phyloP scores from a whole-genome alignment of 2,888 invertebrate genomes.

The Dugesia japonica region DNA sequence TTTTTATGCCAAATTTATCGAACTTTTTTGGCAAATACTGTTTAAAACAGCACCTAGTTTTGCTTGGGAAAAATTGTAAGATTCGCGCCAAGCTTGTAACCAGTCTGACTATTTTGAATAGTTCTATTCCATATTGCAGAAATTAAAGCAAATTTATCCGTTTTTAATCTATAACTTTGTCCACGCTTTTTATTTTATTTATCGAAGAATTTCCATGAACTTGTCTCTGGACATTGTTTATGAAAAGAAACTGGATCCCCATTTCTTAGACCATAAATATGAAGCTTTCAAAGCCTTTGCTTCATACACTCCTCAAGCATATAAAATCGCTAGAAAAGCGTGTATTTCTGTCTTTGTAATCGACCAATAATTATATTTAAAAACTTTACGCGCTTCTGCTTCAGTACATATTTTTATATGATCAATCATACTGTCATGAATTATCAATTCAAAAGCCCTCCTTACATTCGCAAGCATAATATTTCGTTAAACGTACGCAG shows the following conservation, averaged over 20 bases:
- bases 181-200: background rate
- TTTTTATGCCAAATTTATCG: background rate
- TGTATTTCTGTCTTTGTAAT: background rate
- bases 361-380: background rate
- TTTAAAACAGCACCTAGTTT: background rate
- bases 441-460: background rate
- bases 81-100: background rate
- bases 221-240: background rate
- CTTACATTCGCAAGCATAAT: background rate
- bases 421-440: background rate
- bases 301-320: background rate
- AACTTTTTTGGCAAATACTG: background rate
- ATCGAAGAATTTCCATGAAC: slow-evolving; percentile 5
- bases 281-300: background rate
- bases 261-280: slow-evolving; percentile 4
- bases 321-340: background rate
- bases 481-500: background rate
- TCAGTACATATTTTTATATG: background rate
- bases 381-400: background rate
- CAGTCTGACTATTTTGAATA: background rate
- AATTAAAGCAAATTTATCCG: too few species aligned
- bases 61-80: background rate
- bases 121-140: background rate
- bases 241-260: background rate
- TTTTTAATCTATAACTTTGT: slow-evolving; percentile 1